Percentiles rank a stretch among this genome's conserved stretches.
Evolutionary conservation across 2,113 vertebrate species (phyloP).

Genomic region (Epinephelus lanceolatus): DNA sequence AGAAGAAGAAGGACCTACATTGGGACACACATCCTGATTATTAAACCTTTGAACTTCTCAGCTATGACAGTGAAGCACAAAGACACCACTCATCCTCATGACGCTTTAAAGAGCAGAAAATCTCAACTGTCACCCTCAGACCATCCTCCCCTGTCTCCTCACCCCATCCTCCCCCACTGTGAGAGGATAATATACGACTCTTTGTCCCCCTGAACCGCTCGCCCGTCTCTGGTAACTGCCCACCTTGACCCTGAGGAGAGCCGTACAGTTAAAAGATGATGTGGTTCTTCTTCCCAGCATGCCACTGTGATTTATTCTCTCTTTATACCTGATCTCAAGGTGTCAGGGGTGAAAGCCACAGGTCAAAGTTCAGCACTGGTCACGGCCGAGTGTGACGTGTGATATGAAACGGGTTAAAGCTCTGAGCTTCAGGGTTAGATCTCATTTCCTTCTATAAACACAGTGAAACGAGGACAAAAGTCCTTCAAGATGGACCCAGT

Average conservation of each 20-base stretch:
- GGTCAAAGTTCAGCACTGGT: too few species aligned
- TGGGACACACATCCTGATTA: background rate
- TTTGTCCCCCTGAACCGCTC: background rate
- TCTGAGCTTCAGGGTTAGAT: too few species aligned
- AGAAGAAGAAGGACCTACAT: too few species aligned
- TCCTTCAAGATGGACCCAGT: too few species aligned
- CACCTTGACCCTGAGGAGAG: conserved; percentile 6
- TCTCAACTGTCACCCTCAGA: background rate
- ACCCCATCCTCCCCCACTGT: background rate
- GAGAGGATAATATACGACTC: conserved; percentile 8
- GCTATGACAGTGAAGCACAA: too few species aligned
- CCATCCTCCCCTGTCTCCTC: too few species aligned
- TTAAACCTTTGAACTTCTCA: background rate
- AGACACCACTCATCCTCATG: background rate
- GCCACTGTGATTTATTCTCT: background rate
- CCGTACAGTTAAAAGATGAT: conserved; percentile 2
- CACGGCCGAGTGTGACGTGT: too few species aligned
- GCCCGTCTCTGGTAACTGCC: background rate
- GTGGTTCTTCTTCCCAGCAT: conserved; percentile 3
- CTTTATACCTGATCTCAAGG: background rate
- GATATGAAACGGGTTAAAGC: too few species aligned
- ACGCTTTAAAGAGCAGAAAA: background rate
- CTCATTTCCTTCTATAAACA: too few species aligned
- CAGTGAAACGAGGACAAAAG: too few species aligned
- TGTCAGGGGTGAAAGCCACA: background rate